Evolutionary conservation across 2,888 invertebrate genomes (phyloP).

Genomic region (Nycteola revayana): DNA sequence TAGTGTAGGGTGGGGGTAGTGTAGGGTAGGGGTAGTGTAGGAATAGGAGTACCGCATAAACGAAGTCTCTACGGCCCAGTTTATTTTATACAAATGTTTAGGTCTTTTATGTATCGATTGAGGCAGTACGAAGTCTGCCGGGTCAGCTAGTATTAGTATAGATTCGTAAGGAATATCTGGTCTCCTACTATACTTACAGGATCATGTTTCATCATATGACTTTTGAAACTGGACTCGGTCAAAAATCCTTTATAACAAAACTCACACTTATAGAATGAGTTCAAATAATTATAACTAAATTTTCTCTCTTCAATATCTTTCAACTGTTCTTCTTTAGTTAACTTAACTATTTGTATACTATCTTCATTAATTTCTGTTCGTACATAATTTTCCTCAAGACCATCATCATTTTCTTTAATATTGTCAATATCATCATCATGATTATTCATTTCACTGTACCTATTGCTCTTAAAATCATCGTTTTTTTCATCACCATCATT

Average conservation of each 20-base stretch:
- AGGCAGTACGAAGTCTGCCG: no score
- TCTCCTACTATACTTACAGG: constrained; percentile 41
- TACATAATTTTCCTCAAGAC: not conserved
- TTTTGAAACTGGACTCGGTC: constrained; percentile 49
- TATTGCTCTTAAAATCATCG: no score
- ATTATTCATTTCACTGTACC: constrained; percentile 7
- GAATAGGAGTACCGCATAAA: no score
- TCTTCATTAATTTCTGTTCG: not conserved
- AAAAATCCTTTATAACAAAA: constrained; percentile 64
- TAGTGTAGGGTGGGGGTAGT: no score
- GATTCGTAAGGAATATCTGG: no score
- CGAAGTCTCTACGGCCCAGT: no score
- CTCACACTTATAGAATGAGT: constrained; percentile 60
- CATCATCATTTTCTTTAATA: not conserved
- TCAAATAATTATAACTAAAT: constrained; percentile 48
- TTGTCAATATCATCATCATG: constrained; percentile 21
- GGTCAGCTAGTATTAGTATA: no score
- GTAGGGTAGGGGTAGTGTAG: no score
- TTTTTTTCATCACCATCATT: no score
- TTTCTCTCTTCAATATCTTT: constrained; percentile 50
- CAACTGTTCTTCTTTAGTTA: constrained; percentile 54
- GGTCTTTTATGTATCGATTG: no score
- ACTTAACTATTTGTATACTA: constrained; percentile 35
- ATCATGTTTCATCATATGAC: constrained; percentile 63
- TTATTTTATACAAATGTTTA: no score